Conservation (phyloP, 2,113 vertebrate species). For the Odontesthes bonariensis region DNA sequence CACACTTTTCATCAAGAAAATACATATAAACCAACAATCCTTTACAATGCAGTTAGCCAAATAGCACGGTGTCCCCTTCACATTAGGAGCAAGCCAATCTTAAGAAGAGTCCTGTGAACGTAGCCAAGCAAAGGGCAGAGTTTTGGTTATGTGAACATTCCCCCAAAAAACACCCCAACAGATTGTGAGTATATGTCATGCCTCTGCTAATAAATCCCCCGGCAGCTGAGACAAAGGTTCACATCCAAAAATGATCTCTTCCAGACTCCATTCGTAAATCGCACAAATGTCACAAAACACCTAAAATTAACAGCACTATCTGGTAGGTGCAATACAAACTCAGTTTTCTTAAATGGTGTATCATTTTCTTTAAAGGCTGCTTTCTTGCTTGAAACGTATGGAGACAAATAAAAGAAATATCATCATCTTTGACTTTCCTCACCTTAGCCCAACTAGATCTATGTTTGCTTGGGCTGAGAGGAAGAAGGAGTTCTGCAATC, state of each 20-base stretch:
- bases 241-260: slow-evolving; percentile 52
- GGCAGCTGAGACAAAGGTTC: slow-evolving; percentile 53
- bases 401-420: slow-evolving; percentile 28
- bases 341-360: slow-evolving; percentile 32
- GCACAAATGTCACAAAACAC: slow-evolving; percentile 73
- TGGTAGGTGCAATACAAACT: slow-evolving; percentile 61
- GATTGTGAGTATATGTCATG: slow-evolving; percentile 46
- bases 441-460: slow-evolving; percentile 32
- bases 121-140: slow-evolving; percentile 46
- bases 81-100: slow-evolving; percentile 40
- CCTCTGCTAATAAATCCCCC: slow-evolving; percentile 32
- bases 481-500: slow-evolving; percentile 45
- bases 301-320: slow-evolving; percentile 55
- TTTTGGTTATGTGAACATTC: slow-evolving; percentile 28
- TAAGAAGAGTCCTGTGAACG: slow-evolving; percentile 53
- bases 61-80: slow-evolving; percentile 40
- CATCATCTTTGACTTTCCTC: not conserved
- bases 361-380: slow-evolving; percentile 31
- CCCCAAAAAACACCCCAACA: slow-evolving; percentile 43
- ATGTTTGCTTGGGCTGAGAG: slow-evolving; percentile 28
- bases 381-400: slow-evolving; percentile 27
- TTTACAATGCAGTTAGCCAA: slow-evolving; percentile 79
- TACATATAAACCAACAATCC: slow-evolving; percentile 79
- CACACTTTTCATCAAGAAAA: slow-evolving; percentile 83
- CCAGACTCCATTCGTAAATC: slow-evolving; percentile 52